Percentiles rank a stretch among this genome's conserved stretches.
These are phyloP conservation scores for Drosophila mettleri DNA, from an alignment of 2,888 invertebrate genomes.

Conservation along the genomic window DNA sequence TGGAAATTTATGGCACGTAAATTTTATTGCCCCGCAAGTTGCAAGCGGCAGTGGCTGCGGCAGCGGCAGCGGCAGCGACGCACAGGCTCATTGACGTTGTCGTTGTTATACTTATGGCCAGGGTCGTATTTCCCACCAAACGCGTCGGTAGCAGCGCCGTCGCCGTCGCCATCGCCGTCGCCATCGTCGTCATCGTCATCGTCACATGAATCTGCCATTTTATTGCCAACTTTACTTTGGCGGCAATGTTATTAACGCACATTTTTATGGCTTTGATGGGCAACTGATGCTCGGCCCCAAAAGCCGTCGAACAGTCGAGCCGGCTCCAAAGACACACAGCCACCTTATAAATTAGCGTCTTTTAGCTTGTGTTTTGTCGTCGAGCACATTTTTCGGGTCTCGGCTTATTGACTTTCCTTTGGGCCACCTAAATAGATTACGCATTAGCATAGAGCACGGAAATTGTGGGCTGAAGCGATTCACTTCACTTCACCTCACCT, in stretches of 20 bases:
- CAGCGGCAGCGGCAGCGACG: constrained; percentile 32
- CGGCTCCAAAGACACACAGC: constrained; percentile 18
- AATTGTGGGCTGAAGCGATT: constrained; percentile 59
- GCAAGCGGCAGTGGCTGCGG: constrained; percentile 35
- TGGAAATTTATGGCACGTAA: constrained; percentile 80
- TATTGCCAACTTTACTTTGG: constrained; percentile 80
- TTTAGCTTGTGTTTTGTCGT: constrained; percentile 1
- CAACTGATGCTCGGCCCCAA: constrained; percentile 45
- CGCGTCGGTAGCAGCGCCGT: constrained; percentile 63
- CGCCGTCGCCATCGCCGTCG: constrained; percentile 48
- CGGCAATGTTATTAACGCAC: constrained; percentile 82
- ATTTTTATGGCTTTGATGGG: constrained; percentile 73
- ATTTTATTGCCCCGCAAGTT: constrained; percentile 74
- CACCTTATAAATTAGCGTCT: constrained; percentile 60
- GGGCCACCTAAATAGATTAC: constrained; percentile 52
- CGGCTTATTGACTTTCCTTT: constrained; percentile 57
- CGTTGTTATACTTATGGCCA: constrained; percentile 38
- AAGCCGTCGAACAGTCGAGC: neutral
- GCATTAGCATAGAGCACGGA: constrained; percentile 72
- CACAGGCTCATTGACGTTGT: constrained; percentile 15
- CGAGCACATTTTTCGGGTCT: constrained; percentile 2
- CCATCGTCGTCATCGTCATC: constrained; percentile 53
- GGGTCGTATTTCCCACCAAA: constrained; percentile 68
- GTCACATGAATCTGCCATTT: constrained; percentile 82
- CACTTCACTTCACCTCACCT: too few species aligned